A percentile compares a stretch with the other conserved stretches of the same genome.
phyloP scores from a whole-genome alignment of 1,140 invertebrate species.

The Ganaspis sp. region DNA sequence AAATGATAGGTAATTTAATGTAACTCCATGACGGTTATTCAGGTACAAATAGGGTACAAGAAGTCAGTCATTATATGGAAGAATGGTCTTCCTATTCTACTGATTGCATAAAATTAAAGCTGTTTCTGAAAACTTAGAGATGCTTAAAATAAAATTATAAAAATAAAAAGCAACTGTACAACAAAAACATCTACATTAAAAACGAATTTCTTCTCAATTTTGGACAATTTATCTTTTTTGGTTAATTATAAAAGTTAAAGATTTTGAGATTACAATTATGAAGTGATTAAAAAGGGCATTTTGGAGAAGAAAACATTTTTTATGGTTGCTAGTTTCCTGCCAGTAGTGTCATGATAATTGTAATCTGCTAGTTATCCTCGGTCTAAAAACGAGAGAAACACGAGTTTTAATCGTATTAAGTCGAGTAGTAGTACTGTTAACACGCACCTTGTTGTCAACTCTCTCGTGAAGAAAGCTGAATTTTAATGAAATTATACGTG shows the following conservation, averaged over 20 bases:
- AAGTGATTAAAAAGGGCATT: not conserved
- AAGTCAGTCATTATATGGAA: too few species aligned
- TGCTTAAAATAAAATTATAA: too few species aligned
- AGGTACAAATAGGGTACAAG: not conserved
- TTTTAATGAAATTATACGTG: slow-evolving; percentile 61
- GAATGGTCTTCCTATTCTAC: not conserved
- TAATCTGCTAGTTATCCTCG: slow-evolving; percentile 13
- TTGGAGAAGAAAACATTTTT: not conserved
- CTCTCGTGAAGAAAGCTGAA: slow-evolving; percentile 33
- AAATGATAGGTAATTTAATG: not conserved
- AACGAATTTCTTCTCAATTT: too few species aligned
- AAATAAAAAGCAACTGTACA: too few species aligned
- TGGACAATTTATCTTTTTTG: too few species aligned
- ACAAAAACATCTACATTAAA: too few species aligned
- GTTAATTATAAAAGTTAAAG: not conserved
- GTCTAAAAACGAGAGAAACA: slow-evolving; percentile 20
- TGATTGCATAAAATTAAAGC: not conserved
- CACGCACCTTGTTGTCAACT: slow-evolving; percentile 32
- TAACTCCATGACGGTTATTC: not conserved
- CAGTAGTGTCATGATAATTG: not conserved
- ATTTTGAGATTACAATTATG: not conserved
- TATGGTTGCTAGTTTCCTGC: not conserved
- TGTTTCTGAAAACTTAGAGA: too few species aligned
- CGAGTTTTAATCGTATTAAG: slow-evolving; percentile 23
- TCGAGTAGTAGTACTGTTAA: slow-evolving; percentile 39